A percentile compares a stretch with the other conserved stretches of the same genome.
Evolutionary conservation across 1,140 invertebrate species (phyloP).

Genomic region (Drosophila bocki): DNA sequence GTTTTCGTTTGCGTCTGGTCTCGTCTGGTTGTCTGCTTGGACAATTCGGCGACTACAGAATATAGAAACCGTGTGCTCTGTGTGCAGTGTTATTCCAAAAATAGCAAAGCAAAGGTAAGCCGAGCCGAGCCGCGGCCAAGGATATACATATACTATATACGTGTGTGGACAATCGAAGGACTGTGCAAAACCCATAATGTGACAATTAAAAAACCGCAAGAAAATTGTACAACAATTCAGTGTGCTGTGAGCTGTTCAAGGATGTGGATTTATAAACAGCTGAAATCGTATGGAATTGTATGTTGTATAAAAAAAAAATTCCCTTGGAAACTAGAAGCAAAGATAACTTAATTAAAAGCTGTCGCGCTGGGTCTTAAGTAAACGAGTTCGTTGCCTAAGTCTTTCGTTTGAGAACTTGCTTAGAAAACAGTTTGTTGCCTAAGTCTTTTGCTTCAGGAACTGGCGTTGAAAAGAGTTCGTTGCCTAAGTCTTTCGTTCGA

Average conservation of each 20-base stretch:
- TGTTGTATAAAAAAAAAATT: constrained; percentile 1
- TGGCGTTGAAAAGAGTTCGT: constrained; percentile 28
- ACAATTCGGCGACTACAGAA: constrained; percentile 58
- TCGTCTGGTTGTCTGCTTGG: constrained; percentile 79
- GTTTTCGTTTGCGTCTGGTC: constrained; percentile 83
- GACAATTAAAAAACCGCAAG: constrained; percentile 15
- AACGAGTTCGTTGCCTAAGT: constrained; percentile 57
- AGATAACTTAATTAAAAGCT: constrained; percentile 25
- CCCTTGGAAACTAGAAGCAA: constrained; percentile 17
- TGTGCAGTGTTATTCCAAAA: constrained; percentile 47
- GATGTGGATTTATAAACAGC: constrained; percentile 27
- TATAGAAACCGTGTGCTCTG: constrained; percentile 38
- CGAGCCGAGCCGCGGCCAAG: constrained; percentile 48
- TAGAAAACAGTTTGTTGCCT: constrained; percentile 39
- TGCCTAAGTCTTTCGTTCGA: constrained; percentile 48
- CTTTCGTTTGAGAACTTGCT: constrained; percentile 25
- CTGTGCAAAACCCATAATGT: constrained; percentile 37
- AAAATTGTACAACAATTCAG: constrained; percentile 24
- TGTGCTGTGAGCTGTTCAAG: constrained; percentile 49
- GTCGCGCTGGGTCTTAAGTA: not conserved
- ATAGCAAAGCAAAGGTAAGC: constrained; percentile 73
- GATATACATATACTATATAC: constrained; percentile 56
- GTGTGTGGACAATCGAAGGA: constrained; percentile 51
- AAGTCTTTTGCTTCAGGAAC: constrained; percentile 8
- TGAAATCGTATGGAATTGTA: constrained; percentile 12